Evolutionary conservation across 2,113 vertebrate species (phyloP), one percentile per base, ranked within the genome.

Genomic region (Neodon shergylaensis): DNA sequence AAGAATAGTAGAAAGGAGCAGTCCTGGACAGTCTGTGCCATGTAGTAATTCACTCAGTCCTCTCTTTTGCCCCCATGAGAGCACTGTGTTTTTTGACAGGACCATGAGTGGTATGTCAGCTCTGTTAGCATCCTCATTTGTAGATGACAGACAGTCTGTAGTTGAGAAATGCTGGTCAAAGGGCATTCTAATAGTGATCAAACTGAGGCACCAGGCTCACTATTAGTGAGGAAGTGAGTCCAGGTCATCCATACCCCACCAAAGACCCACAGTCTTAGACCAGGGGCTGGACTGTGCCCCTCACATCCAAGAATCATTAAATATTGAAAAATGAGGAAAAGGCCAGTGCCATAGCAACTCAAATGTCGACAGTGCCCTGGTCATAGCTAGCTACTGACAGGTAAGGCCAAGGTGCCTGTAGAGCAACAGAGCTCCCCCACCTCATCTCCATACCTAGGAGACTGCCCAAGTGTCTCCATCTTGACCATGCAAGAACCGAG

Each of bases 331-430:
- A 94, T 13, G 0, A 8, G 76, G 8, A 63, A 68, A 86, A 21
- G 16, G 42, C 61, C 78, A 65, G 70, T 22, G 0, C 31, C 28
- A 79, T 31, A 52, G 65, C 21, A 1, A 44, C 85, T 78, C 31
- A 16, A 9, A 63, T 0, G 0, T 79, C 88, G 68, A 47, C 85
- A 39, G 47, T 78, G 1, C 79, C 26, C 3, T 72, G 65, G 83
- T 76, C 93, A 21, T 58, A 21, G 58, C 58, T 58, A 58, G 58
- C 19, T 58, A 58, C 58, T 58, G 58, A 58, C 19, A 19, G 68
- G 12, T 78, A 70, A 91, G 81, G 93, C 86, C 47, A 19, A 79
- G 68, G 74, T 96, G 88, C 76, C 84, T 54, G 19, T 42, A 31
- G 33, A 77, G 66, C 92, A 78, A 81, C 47, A 87, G 81, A 95